Evolutionary conservation across 2,888 invertebrate species (phyloP), one percentile per base, ranked within the genome.

Genomic region (Rhodophaea formosa): DNA sequence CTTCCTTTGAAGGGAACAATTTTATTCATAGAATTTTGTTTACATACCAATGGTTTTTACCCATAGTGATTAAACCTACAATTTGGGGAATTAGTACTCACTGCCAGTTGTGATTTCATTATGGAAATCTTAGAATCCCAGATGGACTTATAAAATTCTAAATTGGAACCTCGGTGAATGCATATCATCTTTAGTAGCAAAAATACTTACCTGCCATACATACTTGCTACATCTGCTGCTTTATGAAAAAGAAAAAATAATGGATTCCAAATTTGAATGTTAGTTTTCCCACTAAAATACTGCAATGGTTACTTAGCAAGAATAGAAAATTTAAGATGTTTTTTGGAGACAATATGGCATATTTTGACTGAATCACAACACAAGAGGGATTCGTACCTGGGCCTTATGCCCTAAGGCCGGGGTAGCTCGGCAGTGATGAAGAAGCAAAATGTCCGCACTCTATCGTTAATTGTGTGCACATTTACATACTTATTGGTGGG

Each of bases 381-480:
- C 70, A 73, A 74, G 71, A 72, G 72, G 69, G 60, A 67, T 64
- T 64, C 65, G 66, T 62, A 65, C 64, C 63, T 63, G 85, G 87
- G 87, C 82, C 78, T 69, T 73, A 75, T 56, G 71, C 86, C 86
- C 86, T 80, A 73, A 77, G 80, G 83, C 82, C 79, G 74, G 79
- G 80, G 77, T 79, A 74, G 70, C 75, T 86, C 71, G 86, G 88
- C 84, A 90, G 90, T 88, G 83, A 99, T 99, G 99, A 99, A 99
- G 97, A 98, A 98, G 94, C 99, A 99, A 96, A 99, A 99, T 96
- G 98, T 99, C 92, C 98, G 99, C 93, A 99, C 99, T 93, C 94
- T 99, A 93, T 98, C 99, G 83, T 96, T 99, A 93, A 99, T 99
- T 93, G 99, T 99, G 93, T 98, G 98, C 94, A 99, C 99, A 91